Base-by-base conservation (phyloP, 2,888 invertebrate genomes). In the Ptycholaimellus sp. region DNA sequence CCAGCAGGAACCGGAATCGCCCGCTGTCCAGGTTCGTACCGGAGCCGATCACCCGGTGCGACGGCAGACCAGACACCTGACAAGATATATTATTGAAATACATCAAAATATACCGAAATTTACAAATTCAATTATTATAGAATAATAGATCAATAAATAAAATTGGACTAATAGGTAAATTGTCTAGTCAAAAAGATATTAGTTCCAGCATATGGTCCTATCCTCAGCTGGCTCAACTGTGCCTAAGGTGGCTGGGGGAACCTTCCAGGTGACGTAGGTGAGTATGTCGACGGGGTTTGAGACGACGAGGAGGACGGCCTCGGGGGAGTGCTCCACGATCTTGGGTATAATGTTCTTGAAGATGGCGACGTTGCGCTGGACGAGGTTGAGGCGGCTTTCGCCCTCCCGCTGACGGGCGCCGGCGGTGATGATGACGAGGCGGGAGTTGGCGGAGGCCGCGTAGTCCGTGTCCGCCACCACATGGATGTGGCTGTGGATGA, bases 241-340 rank as follows among this genome's bases (percentile, higher is more conserved):
- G n/a, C n/a, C n/a, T n/a, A n/a, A n/a, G n/a, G n/a, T n/a, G n/a
- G n/a, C n/a, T n/a, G n/a, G n/a, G n/a, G n/a, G n/a, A n/a, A n/a
- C n/a, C 62, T 79, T 82, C 83, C 83, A 87, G n/a, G 83, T 74
- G 11, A 83, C 79, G 58, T 79, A 83, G 1, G 83, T 82, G 53
- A 87, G 65, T 42, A 85, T 74, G 57, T 87, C 85, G 21, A 82
- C 81, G 1, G 85, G 85, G 60, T 85, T 85, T 48, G 79, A 78
- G 5, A 85, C 82, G 52, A 85, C 72, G 42, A 85, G 53, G 21
- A 87, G 61, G 38, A 81, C 72, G 11, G 80, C 72, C 49, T 83
- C 70, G 0, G 85, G 85, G 42, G 80, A 82, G 64, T 81, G 68
- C 56, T 76, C 69, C n/a, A n/a, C n/a, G n/a, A n/a, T n/a, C n/a